Conservation (phyloP, 2,113 vertebrate species). For the Natator depressus region DNA sequence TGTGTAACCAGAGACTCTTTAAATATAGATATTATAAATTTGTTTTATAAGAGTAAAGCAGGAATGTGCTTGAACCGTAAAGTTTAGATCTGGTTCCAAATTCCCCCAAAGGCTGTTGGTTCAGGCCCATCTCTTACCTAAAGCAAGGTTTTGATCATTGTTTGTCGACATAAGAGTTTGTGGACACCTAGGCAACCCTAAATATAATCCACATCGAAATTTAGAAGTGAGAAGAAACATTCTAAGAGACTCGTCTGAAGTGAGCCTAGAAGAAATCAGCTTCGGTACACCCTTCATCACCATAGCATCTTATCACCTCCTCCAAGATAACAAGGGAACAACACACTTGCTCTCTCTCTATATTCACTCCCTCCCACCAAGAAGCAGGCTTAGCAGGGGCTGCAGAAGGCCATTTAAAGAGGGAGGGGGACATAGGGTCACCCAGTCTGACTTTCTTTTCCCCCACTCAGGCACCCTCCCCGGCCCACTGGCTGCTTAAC, state of each 20-base stretch:
- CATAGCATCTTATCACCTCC: background rate
- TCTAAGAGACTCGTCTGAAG: background rate
- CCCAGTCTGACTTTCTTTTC: background rate
- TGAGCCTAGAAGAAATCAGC: background rate
- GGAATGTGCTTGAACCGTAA: background rate
- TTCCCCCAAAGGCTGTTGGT: background rate
- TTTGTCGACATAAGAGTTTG: background rate
- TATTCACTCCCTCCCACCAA: background rate
- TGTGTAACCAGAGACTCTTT: background rate
- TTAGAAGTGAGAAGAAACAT: background rate
- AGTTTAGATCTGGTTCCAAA: background rate
- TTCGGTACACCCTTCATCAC: background rate
- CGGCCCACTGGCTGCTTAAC: background rate
- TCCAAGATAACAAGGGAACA: background rate
- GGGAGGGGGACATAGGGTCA: background rate
- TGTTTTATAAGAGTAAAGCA: background rate
- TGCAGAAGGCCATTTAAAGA: background rate
- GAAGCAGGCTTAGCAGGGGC: background rate
- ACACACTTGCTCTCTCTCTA: background rate
- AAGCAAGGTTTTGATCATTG: slow-evolving; percentile 11
- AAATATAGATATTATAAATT: background rate
- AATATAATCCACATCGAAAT: rapidly evolving
- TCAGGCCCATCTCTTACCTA: background rate
- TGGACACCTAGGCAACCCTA: background rate
- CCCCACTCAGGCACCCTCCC: background rate